Conservation (phyloP, 2,888 invertebrate genomes). For the Rhamphomyia laevipes region DNA sequence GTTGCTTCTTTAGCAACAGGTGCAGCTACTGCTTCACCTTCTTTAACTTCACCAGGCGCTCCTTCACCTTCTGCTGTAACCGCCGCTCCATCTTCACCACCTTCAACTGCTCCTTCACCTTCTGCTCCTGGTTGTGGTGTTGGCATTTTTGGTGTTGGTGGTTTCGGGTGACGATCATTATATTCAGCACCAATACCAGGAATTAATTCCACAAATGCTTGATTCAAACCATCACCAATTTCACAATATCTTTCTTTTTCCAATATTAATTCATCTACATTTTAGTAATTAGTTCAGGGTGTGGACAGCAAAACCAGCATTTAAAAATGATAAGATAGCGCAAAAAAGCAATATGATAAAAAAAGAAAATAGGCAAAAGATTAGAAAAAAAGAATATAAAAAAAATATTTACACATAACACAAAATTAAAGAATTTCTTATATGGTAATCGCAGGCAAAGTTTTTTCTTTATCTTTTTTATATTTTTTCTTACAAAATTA, state of each 20-base stretch:
- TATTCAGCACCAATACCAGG: constrained; percentile 44
- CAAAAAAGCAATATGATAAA: no score
- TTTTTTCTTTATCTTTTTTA: no score
- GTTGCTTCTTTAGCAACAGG: constrained; percentile 16
- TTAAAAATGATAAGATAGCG: no score
- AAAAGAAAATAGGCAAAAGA: no score
- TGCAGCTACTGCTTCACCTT: constrained; percentile 22
- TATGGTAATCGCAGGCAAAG: no score
- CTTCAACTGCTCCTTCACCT: constrained; percentile 26
- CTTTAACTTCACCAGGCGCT: constrained; percentile 24
- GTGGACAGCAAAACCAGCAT: no score
- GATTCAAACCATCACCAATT: constrained; percentile 87
- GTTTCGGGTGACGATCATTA: constrained; percentile 36
- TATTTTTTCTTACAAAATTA: no score
- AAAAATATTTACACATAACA: no score
- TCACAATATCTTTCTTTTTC: constrained; percentile 87
- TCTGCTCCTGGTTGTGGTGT: constrained; percentile 32
- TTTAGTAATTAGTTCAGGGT: neutral
- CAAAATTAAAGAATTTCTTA: no score
- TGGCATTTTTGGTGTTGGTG: constrained; percentile 33
- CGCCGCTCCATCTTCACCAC: constrained; percentile 18
- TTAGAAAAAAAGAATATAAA: no score
- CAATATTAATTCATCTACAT: constrained; percentile 66
- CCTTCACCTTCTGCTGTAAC: constrained; percentile 23
- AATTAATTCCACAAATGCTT: constrained; percentile 77